Base-by-base conservation (phyloP, 2,113 vertebrate genomes). In the Muscicapa adusta region DNA sequence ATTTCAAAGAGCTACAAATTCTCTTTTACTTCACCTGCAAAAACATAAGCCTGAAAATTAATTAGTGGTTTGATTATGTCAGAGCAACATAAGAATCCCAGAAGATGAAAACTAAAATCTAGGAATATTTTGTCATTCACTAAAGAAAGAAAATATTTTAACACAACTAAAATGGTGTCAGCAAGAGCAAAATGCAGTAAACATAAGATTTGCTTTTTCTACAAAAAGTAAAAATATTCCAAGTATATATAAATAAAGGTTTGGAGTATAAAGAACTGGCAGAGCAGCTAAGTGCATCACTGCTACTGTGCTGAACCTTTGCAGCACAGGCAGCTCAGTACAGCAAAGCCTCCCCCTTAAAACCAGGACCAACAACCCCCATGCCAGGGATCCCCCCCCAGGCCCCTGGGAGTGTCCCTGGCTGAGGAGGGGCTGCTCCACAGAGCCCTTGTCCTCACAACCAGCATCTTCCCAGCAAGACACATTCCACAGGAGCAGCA, bases 1-100 rank as follows among this genome's bases (percentile, higher is more conserved):
- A 91, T 90, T 94, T 85, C 88, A 84, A 89, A 91, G 82, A 83
- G 73, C 72, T 66, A 92, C 61, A 88, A 94, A 97, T 87, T 94
- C 48, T 48, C 73, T 89, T 83, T 87, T 60, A 79, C 54, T 82
- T 76, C 67, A 96, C 91, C 89, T 89, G 76, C 57, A 96, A 93
- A 90, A 80, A 33, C 33, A 23, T 31, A 86, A 76, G 48, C 51
- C 43, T 70, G 38, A 85, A 94, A 95, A 94, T 88, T 91, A 95
- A 91, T 86, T 95, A 86, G 53, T 47, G 12, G 19, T 28, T 96
- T 89, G 68, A 90, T 88, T 82, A 95, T 65, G 83, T 86, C 85
- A 93, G 57, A 85, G 53, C 43, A 93, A 79, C 43, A 29, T 12
- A 80, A 82, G 26, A 26, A 70, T 74, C 76, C 53, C 65, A 70